Evolutionary conservation across 2,888 invertebrate genomes (phyloP), one percentile per base, ranked within the genome.

Genomic region (Trichogramma dendrolimi): DNA sequence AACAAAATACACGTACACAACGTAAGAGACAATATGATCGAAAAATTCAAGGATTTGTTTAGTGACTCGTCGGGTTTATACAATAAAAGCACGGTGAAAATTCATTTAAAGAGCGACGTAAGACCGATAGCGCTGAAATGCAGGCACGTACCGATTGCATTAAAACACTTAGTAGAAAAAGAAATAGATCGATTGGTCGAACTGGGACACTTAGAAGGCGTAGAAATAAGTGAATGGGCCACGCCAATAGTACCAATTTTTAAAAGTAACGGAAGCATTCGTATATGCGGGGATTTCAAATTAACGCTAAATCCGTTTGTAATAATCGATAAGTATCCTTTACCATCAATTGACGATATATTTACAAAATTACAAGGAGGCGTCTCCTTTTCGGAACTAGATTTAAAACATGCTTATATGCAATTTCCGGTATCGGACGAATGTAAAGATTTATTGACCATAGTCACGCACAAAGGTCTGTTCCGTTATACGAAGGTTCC

Each of bases 321-420:
- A 50, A 51, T 65, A n/a, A 46, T 55, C 11, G 58, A 65, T 38
- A 58, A 55, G 48, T 60, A 61, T 10, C 61, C 63, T 6, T 40
- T 65, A 1, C 65, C 60, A 11, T 52, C 60, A 3, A 65, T 65
- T 4, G 58, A 65, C 44, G 63, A 65, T 4, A 65, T 64, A 52
- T 66, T 62, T 47, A 10, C 62, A 8, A 46, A 38, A 14, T 44
- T 67, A 5, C 61, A 67, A 52, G 63, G 62, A 2, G 65, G 63
- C 6, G 40, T n/a, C 4, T 50, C 42, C 7, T 66, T 62, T 49
- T 55, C 63, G 0, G 60, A 64, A 47, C 8, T 67, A 1, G 62
- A 62, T 42, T 49, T 66, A 14, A 27, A 6, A 4, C 65, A 65
- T 40, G 46, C 62, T 38, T 67, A 66, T 58, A 69, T 68, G 60